Evolutionary conservation across 2,888 invertebrate species (phyloP).

Genomic region (Aphelenchoides bicaudatus): DNA sequence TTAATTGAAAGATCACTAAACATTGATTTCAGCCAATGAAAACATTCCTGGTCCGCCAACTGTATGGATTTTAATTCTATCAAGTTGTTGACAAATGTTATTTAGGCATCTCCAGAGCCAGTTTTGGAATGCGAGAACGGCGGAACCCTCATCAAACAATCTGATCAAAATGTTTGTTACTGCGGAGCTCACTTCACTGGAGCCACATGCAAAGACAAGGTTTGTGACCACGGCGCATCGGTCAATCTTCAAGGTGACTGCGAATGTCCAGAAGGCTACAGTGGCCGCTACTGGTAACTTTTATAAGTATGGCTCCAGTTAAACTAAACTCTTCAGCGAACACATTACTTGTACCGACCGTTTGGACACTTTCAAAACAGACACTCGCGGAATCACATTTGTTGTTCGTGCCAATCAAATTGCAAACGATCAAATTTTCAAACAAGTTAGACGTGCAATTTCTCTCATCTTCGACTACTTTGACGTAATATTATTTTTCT

Average conservation of each 20-base stretch:
- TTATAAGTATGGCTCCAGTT: no score
- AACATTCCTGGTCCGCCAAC: constrained; percentile 19
- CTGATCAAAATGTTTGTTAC: constrained; percentile 34
- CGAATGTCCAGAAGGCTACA: constrained; percentile 28
- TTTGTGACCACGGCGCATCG: constrained; percentile 41
- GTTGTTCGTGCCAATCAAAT: constrained; percentile 40
- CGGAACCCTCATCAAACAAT: constrained; percentile 35
- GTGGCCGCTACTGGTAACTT: no score
- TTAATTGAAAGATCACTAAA: background rate
- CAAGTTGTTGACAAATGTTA: no score
- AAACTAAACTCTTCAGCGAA: no score
- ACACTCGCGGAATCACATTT: constrained; percentile 38
- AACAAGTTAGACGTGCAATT: constrained; percentile 24
- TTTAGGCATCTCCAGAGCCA: constrained; percentile 29
- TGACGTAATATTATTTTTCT: no score
- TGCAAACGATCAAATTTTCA: constrained; percentile 33
- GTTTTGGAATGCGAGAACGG: constrained; percentile 37
- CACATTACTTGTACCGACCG: constrained; percentile 21
- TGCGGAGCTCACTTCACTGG: constrained; percentile 44
- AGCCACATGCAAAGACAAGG: constrained; percentile 33
- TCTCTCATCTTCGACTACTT: constrained; percentile 26
- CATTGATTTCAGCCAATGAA: background rate
- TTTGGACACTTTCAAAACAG: constrained; percentile 23
- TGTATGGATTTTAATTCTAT: no score
- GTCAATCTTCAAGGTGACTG: constrained; percentile 27